Evolutionary conservation across 2,797 vertebrate species (phyloP).

Genomic region (Anisognathus igniventris): DNA sequence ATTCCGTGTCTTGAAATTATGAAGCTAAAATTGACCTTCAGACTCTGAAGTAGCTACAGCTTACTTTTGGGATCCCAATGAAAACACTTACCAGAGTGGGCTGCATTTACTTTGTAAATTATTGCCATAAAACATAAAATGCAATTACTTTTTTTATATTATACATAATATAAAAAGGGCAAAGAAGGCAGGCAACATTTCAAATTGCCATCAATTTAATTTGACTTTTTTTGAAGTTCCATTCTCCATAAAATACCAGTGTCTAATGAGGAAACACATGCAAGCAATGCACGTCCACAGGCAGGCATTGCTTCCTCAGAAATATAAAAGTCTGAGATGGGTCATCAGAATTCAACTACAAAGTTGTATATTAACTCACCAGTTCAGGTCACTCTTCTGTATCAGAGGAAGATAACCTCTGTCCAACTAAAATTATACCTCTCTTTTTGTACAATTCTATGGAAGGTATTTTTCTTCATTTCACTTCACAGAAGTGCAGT

Average conservation of each 20-base stretch:
- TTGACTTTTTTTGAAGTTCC: not conserved
- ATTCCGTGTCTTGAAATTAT: not conserved
- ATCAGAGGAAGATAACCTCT: not conserved
- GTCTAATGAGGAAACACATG: not conserved
- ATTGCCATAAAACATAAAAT: not conserved
- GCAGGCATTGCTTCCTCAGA: not conserved
- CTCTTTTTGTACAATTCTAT: not conserved
- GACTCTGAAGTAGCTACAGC: not conserved
- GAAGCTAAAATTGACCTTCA: not conserved
- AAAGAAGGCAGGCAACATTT: not conserved
- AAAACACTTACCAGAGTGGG: not conserved
- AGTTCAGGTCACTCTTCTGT: not conserved
- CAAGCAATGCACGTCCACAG: not conserved
- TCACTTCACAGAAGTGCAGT: not conserved
- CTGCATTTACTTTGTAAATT: not conserved
- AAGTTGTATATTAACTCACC: not conserved
- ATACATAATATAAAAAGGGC: not conserved
- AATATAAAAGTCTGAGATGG: not conserved
- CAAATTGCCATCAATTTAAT: not conserved
- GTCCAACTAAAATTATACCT: not conserved
- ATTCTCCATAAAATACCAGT: not conserved
- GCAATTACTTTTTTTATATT: not conserved
- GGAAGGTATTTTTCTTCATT: not conserved
- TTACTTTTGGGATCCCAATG: not conserved
- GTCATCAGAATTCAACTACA: not conserved